Percentiles rank a stretch among this genome's conserved stretches.
These are phyloP conservation scores for Pseudochirops corinnae DNA, from an alignment of 2,797 vertebrate genomes.

Conservation along the genomic window DNA sequence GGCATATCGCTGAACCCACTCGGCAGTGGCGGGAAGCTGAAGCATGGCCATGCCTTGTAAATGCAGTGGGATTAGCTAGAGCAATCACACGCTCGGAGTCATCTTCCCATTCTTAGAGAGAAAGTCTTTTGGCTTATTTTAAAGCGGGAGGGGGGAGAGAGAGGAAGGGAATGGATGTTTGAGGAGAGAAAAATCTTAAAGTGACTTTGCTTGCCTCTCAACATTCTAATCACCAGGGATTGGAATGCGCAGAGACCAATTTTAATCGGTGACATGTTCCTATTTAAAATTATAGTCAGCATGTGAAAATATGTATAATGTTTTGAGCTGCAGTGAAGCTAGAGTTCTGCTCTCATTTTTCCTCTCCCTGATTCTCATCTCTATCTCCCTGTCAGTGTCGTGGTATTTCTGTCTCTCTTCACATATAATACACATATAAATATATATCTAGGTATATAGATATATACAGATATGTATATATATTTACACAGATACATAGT, in stretches of 20 bases:
- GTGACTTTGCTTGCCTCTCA: constrained; percentile 26
- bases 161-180: neutral
- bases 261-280: constrained; percentile 53
- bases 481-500: neutral
- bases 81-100: neutral
- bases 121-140: constrained; percentile 28
- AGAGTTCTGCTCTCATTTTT: neutral
- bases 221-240: constrained; percentile 47
- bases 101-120: constrained; percentile 12
- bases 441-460: no score
- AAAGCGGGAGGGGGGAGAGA: constrained; percentile 7
- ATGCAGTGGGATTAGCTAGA: constrained; percentile 26
- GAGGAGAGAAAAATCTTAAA: constrained; percentile 22
- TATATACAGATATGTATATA: no score
- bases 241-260: constrained; percentile 55
- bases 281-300: constrained; percentile 58
- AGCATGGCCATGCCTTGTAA: neutral
- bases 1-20: constrained; percentile 37
- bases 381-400: neutral
- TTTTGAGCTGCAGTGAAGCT: constrained; percentile 26
- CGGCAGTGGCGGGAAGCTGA: constrained; percentile 10
- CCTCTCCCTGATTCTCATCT: neutral
- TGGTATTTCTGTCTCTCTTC: neutral
- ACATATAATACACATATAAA: neutral
- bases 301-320: constrained; percentile 46